Evolutionary conservation across 1,140 invertebrate species (phyloP).

Genomic region (Bilobella aurantiaca): DNA sequence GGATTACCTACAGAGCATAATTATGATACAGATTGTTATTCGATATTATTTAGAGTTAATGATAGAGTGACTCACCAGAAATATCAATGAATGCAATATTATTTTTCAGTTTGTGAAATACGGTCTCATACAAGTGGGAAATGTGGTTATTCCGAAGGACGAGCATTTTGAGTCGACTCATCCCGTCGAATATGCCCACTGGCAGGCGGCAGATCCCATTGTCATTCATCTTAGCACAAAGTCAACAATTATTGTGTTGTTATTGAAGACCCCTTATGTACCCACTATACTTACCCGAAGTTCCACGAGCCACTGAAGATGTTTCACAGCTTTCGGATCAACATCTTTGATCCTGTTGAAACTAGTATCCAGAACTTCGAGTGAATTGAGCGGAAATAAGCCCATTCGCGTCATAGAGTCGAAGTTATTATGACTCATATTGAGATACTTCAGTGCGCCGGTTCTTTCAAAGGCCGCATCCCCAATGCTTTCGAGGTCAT

Average conservation of each 20-base stretch:
- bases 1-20: slow-evolving; percentile 55
- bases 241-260: too few relatives aligned
- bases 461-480: slow-evolving; percentile 64
- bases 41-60: too few relatives aligned
- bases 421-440: slow-evolving; percentile 57
- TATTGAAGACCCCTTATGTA: too few relatives aligned
- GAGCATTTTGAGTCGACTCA: slow-evolving; percentile 66
- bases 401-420: slow-evolving; percentile 58
- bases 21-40: background rate
- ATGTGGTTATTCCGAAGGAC: slow-evolving; percentile 68
- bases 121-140: slow-evolving; percentile 58
- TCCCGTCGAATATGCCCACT: slow-evolving; percentile 63
- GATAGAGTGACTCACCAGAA: slow-evolving; percentile 53
- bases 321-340: slow-evolving; percentile 49
- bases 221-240: slow-evolving; percentile 44
- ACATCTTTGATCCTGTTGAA: slow-evolving; percentile 59
- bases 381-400: slow-evolving; percentile 54
- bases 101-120: slow-evolving; percentile 60
- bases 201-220: slow-evolving; percentile 43
- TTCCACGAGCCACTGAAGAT: slow-evolving; percentile 73
- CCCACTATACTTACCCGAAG: slow-evolving; percentile 60
- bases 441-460: slow-evolving; percentile 65
- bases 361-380: slow-evolving; percentile 71
- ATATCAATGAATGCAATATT: slow-evolving; percentile 73
- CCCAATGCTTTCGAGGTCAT: slow-evolving; percentile 57